Percentiles rank a stretch among this genome's conserved stretches.
Conservation (phyloP, 2,888 invertebrate genomes). For the Eucera pruinosa region DNA sequence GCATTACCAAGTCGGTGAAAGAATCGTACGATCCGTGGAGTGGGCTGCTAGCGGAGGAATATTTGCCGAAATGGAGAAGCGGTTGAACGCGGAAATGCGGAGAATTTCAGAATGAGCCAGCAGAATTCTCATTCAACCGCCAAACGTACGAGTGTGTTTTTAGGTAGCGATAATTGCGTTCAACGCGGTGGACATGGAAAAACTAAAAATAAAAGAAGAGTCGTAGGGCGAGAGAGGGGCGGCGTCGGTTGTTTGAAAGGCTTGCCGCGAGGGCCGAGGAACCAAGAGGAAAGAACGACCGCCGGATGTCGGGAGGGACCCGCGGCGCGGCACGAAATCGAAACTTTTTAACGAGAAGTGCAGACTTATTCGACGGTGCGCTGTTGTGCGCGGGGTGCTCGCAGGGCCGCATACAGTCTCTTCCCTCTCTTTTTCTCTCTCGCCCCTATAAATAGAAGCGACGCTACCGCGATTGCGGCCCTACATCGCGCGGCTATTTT, state of each 20-base stretch:
- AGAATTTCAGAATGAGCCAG: too few species aligned
- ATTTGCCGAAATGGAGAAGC: too few species aligned
- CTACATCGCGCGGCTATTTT: conserved; percentile 74
- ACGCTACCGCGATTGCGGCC: conserved; percentile 78
- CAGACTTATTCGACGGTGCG: conserved; percentile 71
- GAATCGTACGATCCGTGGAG: too few species aligned
- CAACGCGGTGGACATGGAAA: conserved; percentile 2
- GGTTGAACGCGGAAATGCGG: too few species aligned
- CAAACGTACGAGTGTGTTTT: too few species aligned
- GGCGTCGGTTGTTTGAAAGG: neutral
- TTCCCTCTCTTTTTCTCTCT: conserved; percentile 37
- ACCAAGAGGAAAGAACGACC: neutral
- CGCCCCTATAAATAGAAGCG: conserved; percentile 77
- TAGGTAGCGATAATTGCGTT: neutral
- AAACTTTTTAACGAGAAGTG: conserved; percentile 60
- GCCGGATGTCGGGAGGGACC: too few species aligned
- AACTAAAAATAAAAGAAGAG: conserved; percentile 31
- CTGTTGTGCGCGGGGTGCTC: conserved; percentile 56
- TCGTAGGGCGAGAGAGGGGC: conserved; percentile 19
- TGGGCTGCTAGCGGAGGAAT: too few species aligned
- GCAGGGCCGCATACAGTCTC: conserved; percentile 74
- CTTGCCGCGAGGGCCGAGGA: neutral
- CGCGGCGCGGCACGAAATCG: conserved; percentile 31
- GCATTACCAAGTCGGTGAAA: too few species aligned
- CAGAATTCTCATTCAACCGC: neutral